Evolutionary conservation across 2,888 invertebrate genomes (phyloP), one percentile per base, ranked within the genome.

Genomic region (Meghimatium bilineatum): DNA sequence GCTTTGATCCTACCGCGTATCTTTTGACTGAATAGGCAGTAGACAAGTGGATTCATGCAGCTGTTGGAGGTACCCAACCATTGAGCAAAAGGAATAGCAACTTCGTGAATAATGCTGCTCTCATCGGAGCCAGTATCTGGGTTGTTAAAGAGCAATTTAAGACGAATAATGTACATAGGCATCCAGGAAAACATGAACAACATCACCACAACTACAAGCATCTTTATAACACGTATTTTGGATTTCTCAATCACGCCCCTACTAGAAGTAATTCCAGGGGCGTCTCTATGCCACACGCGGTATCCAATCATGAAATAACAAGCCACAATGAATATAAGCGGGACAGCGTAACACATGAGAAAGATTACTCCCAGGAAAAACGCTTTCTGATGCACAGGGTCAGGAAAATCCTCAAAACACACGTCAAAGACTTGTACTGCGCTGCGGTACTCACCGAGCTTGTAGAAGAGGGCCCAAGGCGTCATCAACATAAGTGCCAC

Each of bases 291-390:
- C 95, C 96, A 97, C 14, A 97, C 97, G 89, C 97, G 97, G 90
- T 97, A 96, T 96, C 97, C 98, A 91, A 98, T 98, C 79, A 98
- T 95, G 38, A 97, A 96, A 94, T 98, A 98, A 94, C 98, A 98
- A 94, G 97, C 95, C 0, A 97, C 96, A 92, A 98, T 98, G 85
- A 98, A 95, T 76, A 97, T 95, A 96, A 98, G 96, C 14, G 98
- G 98, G 63, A 98, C 95, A 79, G 97, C 96, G 95, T 98, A 98
- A 94, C 97, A 97, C 92, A 97, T 96, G 87, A 97, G 95, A 85
- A 98, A 95, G 93, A 98, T 97, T 82, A 96, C 97, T 89, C 97
- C 95, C 44, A 98, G 95, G 93, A 98, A 98, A 94, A 97, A 98
- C 20, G 97, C 94, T 85, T 96, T 95, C 88, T 96, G 97, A 93